A percentile compares a stretch with the other conserved stretches of the same genome.
Conservation (phyloP, 2,797 vertebrate species). For the Apodemus agrarius region DNA sequence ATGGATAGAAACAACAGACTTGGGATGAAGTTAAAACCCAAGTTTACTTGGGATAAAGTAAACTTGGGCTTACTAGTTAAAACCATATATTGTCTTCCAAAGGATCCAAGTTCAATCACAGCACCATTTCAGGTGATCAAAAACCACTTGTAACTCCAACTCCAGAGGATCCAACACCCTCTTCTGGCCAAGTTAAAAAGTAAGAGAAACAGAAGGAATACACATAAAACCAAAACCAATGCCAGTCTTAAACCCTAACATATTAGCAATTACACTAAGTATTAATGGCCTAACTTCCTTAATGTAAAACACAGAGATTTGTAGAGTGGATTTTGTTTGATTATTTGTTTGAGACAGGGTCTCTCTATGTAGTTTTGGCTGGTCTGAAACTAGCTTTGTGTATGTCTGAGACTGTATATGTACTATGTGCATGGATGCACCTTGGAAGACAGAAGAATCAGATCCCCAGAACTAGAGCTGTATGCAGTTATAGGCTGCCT, state of each 20-base stretch:
- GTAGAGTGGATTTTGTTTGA: not conserved
- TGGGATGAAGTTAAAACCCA: not conserved
- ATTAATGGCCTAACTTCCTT: not conserved
- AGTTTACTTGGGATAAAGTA: too few species aligned
- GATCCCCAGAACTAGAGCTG: not conserved
- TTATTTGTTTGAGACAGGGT: not conserved
- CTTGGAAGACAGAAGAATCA: not conserved
- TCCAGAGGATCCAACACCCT: not conserved
- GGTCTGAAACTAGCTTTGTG: not conserved
- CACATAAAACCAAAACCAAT: not conserved
- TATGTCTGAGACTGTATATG: not conserved
- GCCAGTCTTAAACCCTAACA: not conserved
- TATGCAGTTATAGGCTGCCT: not conserved
- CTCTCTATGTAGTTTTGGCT: not conserved
- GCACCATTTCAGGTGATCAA: not conserved
- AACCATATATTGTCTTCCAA: not conserved
- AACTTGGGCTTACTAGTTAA: not conserved
- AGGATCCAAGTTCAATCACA: not conserved
- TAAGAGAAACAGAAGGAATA: not conserved
- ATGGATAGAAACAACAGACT: not conserved
- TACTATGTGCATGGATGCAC: not conserved
- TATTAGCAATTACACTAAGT: slow-evolving; percentile 4
- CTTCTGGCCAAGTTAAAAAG: not conserved
- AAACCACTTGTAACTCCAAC: not conserved
- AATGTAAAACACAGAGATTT: not conserved